Evolutionary conservation across 2,888 invertebrate genomes (phyloP).

Genomic region (Clanis bilineata): DNA sequence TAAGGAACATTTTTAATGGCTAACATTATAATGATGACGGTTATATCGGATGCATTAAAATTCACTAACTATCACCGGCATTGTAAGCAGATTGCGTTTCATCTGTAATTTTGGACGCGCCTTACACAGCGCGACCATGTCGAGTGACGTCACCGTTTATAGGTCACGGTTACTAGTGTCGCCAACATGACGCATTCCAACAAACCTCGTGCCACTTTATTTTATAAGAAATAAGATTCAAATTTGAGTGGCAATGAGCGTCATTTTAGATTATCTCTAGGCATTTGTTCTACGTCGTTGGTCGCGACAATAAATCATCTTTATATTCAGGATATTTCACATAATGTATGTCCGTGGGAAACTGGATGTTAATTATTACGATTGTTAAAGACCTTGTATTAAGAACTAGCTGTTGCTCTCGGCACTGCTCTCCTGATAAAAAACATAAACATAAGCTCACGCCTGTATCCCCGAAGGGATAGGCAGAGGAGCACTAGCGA

Average conservation of each 20-base stretch:
- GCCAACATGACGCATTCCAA: no score
- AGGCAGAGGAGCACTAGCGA: neutral
- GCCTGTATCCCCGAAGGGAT: neutral
- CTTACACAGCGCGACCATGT: slow-evolving; percentile 18
- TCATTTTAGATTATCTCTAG: slow-evolving; percentile 25
- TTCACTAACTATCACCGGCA: neutral
- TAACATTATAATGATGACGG: neutral
- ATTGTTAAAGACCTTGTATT: neutral
- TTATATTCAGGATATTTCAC: neutral
- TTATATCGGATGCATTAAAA: neutral
- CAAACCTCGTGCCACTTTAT: no score
- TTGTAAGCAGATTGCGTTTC: neutral
- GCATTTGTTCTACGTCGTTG: slow-evolving; percentile 22
- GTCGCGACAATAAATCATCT: slow-evolving; percentile 21
- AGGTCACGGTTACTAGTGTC: slow-evolving; percentile 55
- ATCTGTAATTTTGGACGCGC: neutral
- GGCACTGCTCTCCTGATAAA: no score
- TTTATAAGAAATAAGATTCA: no score
- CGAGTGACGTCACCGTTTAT: slow-evolving; percentile 60
- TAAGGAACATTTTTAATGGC: no score
- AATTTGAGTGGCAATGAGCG: no score
- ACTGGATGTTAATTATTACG: neutral
- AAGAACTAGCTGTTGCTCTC: no score
- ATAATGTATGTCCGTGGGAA: neutral
- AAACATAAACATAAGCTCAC: no score